phyloP scores from a whole-genome alignment of 37 sponge, comb jelly and placozoan species.

The Spongilla lacustris region DNA sequence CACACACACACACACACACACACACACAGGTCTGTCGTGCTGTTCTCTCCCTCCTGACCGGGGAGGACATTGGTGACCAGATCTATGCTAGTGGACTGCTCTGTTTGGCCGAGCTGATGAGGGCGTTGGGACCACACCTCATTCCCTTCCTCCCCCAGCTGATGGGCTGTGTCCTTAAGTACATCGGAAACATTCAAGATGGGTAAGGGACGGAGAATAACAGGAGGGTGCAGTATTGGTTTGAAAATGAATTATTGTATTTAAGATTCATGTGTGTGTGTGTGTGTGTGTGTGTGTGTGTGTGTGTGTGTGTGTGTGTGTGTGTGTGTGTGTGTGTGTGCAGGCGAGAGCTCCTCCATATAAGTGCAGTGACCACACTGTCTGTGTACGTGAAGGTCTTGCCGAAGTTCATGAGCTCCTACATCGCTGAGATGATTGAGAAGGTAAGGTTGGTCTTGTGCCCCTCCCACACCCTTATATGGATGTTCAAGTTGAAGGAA shows the following conservation, averaged over 20 bases:
- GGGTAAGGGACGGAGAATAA: background rate
- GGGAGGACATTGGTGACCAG: conserved; percentile 2
- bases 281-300: background rate
- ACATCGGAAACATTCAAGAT: conserved; percentile 5
- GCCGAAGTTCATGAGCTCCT: conserved; percentile 79
- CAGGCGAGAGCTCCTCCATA: conserved; percentile 23
- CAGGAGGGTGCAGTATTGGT: background rate
- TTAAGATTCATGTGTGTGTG: no score
- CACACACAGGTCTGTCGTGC: background rate
- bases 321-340: no score
- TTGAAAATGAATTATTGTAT: no score
- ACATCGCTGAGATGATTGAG: conserved; percentile 18
- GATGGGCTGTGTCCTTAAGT: conserved; percentile 34
- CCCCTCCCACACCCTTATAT: no score
- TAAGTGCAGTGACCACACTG: conserved; percentile 44
- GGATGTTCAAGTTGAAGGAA: no score
- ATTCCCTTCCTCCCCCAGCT: conserved; percentile 62
- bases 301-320: no score
- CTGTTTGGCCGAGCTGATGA: conserved; percentile 37
- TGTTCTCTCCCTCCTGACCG: conserved; percentile 2
- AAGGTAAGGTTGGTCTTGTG: conserved; percentile 34
- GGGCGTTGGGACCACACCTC: conserved; percentile 44
- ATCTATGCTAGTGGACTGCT: conserved; percentile 31
- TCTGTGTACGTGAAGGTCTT: conserved; percentile 33
- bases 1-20: background rate